A percentile compares a stretch with the other conserved stretches of the same genome.
Conservation (phyloP, 2,113 vertebrate species). For the Phoenicopterus ruber region DNA sequence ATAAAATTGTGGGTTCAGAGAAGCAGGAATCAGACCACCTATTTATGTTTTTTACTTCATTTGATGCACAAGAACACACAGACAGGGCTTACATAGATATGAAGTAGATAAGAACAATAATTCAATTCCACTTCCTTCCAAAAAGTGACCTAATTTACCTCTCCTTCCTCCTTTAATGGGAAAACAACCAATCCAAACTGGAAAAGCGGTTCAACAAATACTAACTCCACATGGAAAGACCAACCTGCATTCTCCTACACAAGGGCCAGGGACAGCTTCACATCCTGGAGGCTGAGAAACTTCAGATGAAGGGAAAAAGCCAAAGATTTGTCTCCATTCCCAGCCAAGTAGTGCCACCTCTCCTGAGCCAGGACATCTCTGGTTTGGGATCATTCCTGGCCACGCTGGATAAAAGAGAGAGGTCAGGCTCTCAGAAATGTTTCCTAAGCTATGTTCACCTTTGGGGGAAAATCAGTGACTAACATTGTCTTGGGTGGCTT, state of each 20-base stretch:
- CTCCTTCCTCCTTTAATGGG: background rate
- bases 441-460: background rate
- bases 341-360: background rate
- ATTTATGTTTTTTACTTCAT: background rate
- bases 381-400: background rate
- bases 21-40: background rate
- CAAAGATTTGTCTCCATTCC: background rate
- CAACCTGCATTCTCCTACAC: background rate
- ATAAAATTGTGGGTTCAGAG: background rate
- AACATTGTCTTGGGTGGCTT: background rate
- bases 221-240: background rate
- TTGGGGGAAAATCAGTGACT: background rate
- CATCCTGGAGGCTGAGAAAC: background rate
- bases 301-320: background rate
- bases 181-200: background rate
- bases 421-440: background rate
- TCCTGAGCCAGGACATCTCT: background rate
- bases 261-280: background rate
- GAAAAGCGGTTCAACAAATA: background rate
- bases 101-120: background rate
- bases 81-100: background rate
- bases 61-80: background rate
- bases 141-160: background rate
- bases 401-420: background rate
- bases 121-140: background rate